Percentiles rank a stretch among this genome's conserved stretches.
Conservation (phyloP, 1,140 invertebrate species). For the Pteromalus puparum region DNA sequence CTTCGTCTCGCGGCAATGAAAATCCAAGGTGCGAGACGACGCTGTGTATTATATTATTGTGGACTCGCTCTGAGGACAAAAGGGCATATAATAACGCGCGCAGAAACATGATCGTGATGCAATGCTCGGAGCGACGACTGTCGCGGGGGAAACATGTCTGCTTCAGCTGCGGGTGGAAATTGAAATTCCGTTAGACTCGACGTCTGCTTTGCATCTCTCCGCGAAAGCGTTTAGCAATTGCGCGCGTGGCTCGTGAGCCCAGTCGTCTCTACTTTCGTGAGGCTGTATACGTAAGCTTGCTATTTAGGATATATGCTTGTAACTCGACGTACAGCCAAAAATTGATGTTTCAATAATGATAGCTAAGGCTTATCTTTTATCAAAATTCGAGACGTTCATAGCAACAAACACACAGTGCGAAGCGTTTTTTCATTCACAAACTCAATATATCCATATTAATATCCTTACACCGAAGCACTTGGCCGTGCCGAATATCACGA, state of each 20-base stretch:
- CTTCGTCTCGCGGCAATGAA: not conserved
- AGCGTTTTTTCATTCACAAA: not conserved
- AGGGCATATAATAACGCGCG: not conserved
- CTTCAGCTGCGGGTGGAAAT: not conserved
- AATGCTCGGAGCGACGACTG: not conserved
- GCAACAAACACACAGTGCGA: too few species aligned
- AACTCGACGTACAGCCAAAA: too few species aligned
- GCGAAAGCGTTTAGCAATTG: too few species aligned
- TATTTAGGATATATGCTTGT: too few species aligned
- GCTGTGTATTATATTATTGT: too few species aligned
- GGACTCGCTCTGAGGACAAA: too few species aligned
- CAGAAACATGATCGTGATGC: slow-evolving; percentile 13
- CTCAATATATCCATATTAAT: not conserved
- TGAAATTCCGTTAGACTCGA: slow-evolving; percentile 13
- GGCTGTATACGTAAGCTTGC: too few species aligned
- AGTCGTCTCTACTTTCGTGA: too few species aligned
- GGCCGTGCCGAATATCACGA: not conserved
- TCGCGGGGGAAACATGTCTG: slow-evolving; percentile 15
- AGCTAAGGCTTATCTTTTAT: too few species aligned
- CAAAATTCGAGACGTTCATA: too few species aligned
- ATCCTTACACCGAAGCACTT: not conserved
- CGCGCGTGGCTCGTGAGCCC: too few species aligned
- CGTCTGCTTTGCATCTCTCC: not conserved
- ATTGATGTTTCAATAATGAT: too few species aligned
- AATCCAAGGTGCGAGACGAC: not conserved